Base-by-base conservation (phyloP, 1,140 invertebrate genomes). In the Zophobas morio region DNA sequence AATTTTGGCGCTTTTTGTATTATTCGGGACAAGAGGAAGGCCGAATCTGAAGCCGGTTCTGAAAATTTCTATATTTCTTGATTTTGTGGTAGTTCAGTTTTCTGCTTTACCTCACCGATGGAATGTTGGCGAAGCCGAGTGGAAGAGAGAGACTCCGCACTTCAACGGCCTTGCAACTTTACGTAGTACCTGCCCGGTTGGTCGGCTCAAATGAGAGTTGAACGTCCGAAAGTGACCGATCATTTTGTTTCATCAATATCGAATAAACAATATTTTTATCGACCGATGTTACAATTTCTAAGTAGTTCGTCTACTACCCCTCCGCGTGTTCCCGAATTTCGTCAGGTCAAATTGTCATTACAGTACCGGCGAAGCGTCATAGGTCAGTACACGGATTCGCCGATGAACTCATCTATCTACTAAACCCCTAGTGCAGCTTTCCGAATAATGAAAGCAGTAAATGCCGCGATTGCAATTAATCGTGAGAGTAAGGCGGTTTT, bases 211-310 rank as follows among this genome's bases (percentile, higher is more conserved):
- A 81, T 81, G 70, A 81, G 80, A 82, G 81, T 82, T 82, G 81
- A 82, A 82, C 75, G 81, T 56, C 81, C 81, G 75, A 81, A 74
- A 78, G 81, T 82, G 80, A 82, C 81, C 81, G 81, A 81, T 76
- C 80, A 81, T 81, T 81, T 82, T 81, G 75, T 80, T 81, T 79
- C 75, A 79, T 77, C 80, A 81, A 81, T 79, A 80, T 80, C 60
- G 79, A 80, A 82, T 80, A 80, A 79, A 82, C 77, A 81, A 82
- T 82, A 81, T 80, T 81, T 81, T 81, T 79, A 79, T 66, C 42
- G 39, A 34, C 37, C 42, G 42, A 32, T 66, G 39, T 66, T 39
- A 36, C 37, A 36, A 63, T 36, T 63, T 63, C 37, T 42, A 32
- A 32, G 39, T 40, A 37, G 32, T 2, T n/a, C 37, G n/a, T n/a